phyloP scores from a whole-genome alignment of 23 tunicate species.

The Trididemnum nubilum region DNA sequence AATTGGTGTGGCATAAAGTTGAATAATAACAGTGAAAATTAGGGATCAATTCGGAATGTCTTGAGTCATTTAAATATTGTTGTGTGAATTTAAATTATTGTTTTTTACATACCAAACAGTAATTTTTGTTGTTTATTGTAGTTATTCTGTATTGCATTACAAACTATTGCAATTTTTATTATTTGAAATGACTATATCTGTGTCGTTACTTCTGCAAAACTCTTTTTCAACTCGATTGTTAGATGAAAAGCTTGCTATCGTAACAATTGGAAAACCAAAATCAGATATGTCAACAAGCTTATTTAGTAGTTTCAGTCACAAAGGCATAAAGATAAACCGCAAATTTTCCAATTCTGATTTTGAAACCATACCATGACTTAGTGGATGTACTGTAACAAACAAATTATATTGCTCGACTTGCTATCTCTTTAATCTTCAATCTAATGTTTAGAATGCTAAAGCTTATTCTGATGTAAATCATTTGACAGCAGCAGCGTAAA shows the following conservation, averaged over 20 bases:
- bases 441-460: background rate
- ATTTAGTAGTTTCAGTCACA: background rate
- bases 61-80: too few relatives aligned
- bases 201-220: background rate
- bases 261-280: conserved; percentile 1
- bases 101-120: too few relatives aligned
- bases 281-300: background rate
- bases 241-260: background rate
- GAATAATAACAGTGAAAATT: too few relatives aligned
- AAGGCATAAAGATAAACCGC: background rate
- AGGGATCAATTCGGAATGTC: too few relatives aligned
- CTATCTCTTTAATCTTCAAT: background rate
- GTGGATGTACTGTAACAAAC: background rate
- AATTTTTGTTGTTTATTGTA: too few relatives aligned
- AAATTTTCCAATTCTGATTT: background rate
- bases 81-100: too few relatives aligned
- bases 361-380: background rate
- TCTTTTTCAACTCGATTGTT: background rate
- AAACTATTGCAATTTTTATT: too few relatives aligned
- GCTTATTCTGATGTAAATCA: background rate
- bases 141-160: too few relatives aligned
- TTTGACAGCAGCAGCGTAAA: background rate
- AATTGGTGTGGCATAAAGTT: too few relatives aligned
- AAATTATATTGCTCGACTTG: conserved; percentile 2
- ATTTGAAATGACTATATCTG: background rate